Percentiles rank a stretch among this genome's conserved stretches.
Conservation (phyloP, 1,140 invertebrate genomes). For the Mamestra configurata region DNA sequence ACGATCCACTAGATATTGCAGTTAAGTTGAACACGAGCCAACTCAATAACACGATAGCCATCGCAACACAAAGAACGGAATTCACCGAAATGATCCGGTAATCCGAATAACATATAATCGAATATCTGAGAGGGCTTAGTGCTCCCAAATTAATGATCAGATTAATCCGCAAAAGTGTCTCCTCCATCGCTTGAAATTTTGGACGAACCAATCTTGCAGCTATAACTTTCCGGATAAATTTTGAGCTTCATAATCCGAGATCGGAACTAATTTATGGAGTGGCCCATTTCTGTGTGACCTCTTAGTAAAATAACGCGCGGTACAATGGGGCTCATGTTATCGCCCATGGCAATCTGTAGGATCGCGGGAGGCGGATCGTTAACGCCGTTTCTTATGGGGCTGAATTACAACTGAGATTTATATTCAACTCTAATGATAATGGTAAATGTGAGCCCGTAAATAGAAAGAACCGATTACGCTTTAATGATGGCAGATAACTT, state of each 20-base stretch:
- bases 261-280: slow-evolving; percentile 71
- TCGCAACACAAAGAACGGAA: slow-evolving; percentile 39
- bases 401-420: slow-evolving; percentile 48
- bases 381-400: slow-evolving; percentile 47
- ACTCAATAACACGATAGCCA: slow-evolving; percentile 52
- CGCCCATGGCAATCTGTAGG: slow-evolving; percentile 49
- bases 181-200: slow-evolving; percentile 41
- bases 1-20: slow-evolving; percentile 29
- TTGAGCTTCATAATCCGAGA: slow-evolving; percentile 69
- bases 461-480: slow-evolving; percentile 28
- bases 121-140: slow-evolving; percentile 40
- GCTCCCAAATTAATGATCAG: slow-evolving; percentile 50
- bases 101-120: slow-evolving; percentile 51
- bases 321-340: slow-evolving; percentile 60
- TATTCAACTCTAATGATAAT: slow-evolving; percentile 51
- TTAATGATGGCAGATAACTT: not conserved
- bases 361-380: slow-evolving; percentile 39
- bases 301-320: slow-evolving; percentile 63
- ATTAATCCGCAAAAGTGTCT: slow-evolving; percentile 50
- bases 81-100: slow-evolving; percentile 41
- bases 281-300: slow-evolving; percentile 55
- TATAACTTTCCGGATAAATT: slow-evolving; percentile 62
- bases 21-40: slow-evolving; percentile 51
- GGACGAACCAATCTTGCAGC: slow-evolving; percentile 43
- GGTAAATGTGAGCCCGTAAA: slow-evolving; percentile 13